Conservation (phyloP, 1,140 invertebrate genomes). For the Cydia splendana region DNA sequence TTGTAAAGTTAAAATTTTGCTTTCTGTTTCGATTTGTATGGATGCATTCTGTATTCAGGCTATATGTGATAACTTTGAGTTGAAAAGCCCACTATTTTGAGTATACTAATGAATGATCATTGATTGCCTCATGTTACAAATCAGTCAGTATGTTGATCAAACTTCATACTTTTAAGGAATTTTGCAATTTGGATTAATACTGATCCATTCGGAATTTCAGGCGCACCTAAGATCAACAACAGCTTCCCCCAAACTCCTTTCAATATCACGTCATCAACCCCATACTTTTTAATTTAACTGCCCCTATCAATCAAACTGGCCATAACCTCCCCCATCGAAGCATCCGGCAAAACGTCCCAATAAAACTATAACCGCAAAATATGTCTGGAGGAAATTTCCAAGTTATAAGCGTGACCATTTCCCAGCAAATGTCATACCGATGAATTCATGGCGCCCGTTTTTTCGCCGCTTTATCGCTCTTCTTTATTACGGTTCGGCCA, state of each 20-base stretch:
- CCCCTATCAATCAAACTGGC: slow-evolving; percentile 17
- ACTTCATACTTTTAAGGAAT: too few relatives aligned
- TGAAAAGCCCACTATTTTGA: too few relatives aligned
- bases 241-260: not conserved
- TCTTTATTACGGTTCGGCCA: slow-evolving; percentile 73
- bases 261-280: not conserved
- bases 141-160: too few relatives aligned
- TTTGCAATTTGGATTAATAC: too few relatives aligned
- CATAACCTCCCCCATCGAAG: slow-evolving; percentile 48
- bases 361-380: slow-evolving; percentile 76
- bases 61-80: too few relatives aligned
- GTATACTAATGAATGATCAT: too few relatives aligned
- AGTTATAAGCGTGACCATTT: slow-evolving; percentile 72
- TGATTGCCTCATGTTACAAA: too few relatives aligned
- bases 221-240: not conserved
- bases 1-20: too few relatives aligned
- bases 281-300: slow-evolving; percentile 1
- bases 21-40: too few relatives aligned
- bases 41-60: too few relatives aligned
- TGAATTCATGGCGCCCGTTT: slow-evolving; percentile 76
- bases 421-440: slow-evolving; percentile 75
- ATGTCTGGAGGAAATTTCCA: slow-evolving; percentile 64
- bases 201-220: too few relatives aligned
- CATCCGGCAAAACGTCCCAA: slow-evolving; percentile 48
- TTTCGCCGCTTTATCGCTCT: slow-evolving; percentile 74